Evolutionary conservation across 1,140 invertebrate genomes (phyloP).

Genomic region (Bombus confusus): DNA sequence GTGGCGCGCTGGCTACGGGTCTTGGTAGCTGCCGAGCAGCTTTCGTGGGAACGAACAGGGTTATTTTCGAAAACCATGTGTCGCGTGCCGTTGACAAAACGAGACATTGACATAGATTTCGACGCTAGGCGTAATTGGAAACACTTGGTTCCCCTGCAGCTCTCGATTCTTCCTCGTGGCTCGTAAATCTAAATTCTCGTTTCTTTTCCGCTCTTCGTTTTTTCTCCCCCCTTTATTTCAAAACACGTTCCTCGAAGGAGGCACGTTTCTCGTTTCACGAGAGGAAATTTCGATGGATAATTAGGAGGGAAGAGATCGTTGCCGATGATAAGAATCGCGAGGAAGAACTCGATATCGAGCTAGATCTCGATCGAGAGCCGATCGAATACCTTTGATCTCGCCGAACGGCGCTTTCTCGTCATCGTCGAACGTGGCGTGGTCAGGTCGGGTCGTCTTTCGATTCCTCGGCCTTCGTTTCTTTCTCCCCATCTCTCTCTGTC

Average conservation of each 20-base stretch:
- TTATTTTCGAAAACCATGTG: constrained; percentile 57
- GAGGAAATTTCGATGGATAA: constrained; percentile 1
- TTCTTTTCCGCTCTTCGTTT: background rate
- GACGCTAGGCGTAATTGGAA: constrained; percentile 56
- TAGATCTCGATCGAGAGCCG: background rate
- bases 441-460: constrained; percentile 10
- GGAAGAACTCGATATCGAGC: constrained; percentile 27
- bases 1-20: background rate
- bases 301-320: background rate
- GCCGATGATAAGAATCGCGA: constrained; percentile 16
- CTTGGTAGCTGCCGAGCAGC: background rate
- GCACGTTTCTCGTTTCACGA: background rate
- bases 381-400: constrained; percentile 19
- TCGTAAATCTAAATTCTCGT: constrained; percentile 37
- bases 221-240: background rate
- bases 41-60: constrained; percentile 32
- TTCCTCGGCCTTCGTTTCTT: constrained; percentile 12
- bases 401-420: constrained; percentile 10
- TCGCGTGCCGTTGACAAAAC: constrained; percentile 60
- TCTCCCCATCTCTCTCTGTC: too few relatives aligned
- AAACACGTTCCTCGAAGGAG: background rate
- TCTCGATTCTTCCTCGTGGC: constrained; percentile 28
- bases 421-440: background rate
- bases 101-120: constrained; percentile 45
- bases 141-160: constrained; percentile 34